Percentiles rank a stretch among this genome's conserved stretches.
phyloP scores from a whole-genome alignment of 2,797 vertebrate species.

The Sebastes miniatus region DNA sequence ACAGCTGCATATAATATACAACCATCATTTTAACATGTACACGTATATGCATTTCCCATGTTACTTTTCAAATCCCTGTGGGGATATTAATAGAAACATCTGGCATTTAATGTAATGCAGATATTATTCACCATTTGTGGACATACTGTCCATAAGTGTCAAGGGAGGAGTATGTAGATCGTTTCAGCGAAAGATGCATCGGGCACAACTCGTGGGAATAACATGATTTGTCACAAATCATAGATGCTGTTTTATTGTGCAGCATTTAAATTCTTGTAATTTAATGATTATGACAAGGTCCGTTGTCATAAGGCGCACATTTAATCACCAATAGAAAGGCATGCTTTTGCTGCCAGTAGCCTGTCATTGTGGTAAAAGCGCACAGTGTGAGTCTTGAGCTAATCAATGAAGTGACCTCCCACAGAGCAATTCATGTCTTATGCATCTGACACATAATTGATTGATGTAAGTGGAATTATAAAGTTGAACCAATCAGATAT shows the following conservation, averaged over 20 bases:
- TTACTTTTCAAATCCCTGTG: background rate
- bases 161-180: background rate
- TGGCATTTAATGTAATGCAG: constrained; percentile 29
- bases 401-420: constrained; percentile 68
- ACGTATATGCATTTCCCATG: background rate
- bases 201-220: background rate
- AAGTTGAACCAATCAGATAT: constrained; percentile 68
- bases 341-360: constrained; percentile 11
- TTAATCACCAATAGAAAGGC: constrained; percentile 40
- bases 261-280: constrained; percentile 26
- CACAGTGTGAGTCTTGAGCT: constrained; percentile 23
- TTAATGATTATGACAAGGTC: constrained; percentile 36
- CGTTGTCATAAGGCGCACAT: constrained; percentile 43
- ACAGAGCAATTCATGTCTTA: constrained; percentile 59
- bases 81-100: constrained; percentile 16
- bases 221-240: background rate
- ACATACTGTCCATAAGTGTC: constrained; percentile 1
- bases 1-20: background rate
- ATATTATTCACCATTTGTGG: constrained; percentile 27
- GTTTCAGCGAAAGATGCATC: background rate
- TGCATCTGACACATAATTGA: constrained; percentile 71
- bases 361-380: constrained; percentile 40
- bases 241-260: constrained; percentile 22
- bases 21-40: background rate
- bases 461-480: constrained; percentile 69